These are phyloP conservation scores for Ommatoiulus sabulosus DNA, from an alignment of 2,888 invertebrate genomes.

Conservation along the genomic window DNA sequence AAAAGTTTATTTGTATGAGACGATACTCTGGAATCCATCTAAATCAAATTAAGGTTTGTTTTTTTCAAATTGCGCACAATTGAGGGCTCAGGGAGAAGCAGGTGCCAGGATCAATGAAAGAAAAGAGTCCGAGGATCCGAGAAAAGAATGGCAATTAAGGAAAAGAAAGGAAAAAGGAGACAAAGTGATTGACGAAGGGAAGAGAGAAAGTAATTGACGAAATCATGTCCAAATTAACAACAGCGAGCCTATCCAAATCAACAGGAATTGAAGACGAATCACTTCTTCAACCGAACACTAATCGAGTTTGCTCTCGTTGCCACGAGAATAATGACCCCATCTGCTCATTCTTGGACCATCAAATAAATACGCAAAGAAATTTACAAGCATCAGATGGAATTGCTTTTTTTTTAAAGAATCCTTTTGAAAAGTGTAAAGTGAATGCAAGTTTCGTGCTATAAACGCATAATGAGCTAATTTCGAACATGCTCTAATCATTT, in stretches of 20 bases:
- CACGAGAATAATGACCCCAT: constrained; percentile 40
- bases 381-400: not conserved
- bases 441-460: too few species aligned
- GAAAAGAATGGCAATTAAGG: constrained; percentile 40
- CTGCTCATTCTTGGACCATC: not conserved
- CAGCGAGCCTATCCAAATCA: constrained; percentile 52
- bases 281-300: constrained; percentile 49
- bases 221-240: constrained; percentile 53
- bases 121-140: constrained; percentile 8
- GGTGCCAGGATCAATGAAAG: constrained; percentile 23
- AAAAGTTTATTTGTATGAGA: constrained; percentile 11
- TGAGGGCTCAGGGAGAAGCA: constrained; percentile 5
- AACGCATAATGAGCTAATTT: too few species aligned
- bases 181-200: constrained; percentile 51
- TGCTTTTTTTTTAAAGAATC: too few species aligned
- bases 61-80: not conserved
- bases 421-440: too few species aligned
- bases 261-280: constrained; percentile 52
- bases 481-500: too few species aligned
- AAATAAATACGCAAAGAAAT: not conserved
- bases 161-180: constrained; percentile 43
- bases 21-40: constrained; percentile 31
- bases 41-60: constrained; percentile 15
- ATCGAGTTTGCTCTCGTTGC: constrained; percentile 37
- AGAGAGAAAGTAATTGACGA: constrained; percentile 52